phyloP scores from a whole-genome alignment of 2,797 vertebrate genomes.

The Denticeps clupeoides region DNA sequence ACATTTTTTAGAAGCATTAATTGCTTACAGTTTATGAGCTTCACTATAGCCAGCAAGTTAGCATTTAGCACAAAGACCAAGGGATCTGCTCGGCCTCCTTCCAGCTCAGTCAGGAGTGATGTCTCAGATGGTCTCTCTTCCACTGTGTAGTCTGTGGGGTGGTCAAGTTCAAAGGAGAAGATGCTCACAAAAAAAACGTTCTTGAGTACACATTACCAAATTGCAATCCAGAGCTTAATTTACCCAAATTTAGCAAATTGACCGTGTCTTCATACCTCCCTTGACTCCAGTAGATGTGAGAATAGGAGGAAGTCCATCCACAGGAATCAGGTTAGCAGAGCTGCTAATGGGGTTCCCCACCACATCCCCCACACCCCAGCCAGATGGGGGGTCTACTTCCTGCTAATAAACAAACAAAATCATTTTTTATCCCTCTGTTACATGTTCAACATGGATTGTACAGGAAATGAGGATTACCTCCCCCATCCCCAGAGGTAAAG shows the following conservation, averaged over 20 bases:
- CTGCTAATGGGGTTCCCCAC: constrained; percentile 79
- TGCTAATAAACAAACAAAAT: constrained; percentile 9
- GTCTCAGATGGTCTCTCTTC: constrained; percentile 92
- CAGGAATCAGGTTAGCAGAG: constrained; percentile 86
- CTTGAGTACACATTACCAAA: background rate
- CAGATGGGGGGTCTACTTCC: constrained; percentile 60
- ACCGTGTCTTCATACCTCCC: constrained; percentile 71
- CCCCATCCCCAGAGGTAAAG: background rate
- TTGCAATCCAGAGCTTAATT: too few relatives aligned
- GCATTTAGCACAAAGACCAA: constrained; percentile 97
- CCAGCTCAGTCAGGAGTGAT: constrained; percentile 86
- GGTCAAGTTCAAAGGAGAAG: background rate
- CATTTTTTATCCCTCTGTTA: too few relatives aligned
- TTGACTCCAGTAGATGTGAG: constrained; percentile 98
- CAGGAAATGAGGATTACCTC: too few relatives aligned
- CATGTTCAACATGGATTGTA: too few relatives aligned
- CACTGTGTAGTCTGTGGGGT: constrained; percentile 80
- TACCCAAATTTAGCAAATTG: too few relatives aligned
- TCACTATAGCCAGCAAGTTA: constrained; percentile 95
- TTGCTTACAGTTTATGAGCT: constrained; percentile 98
- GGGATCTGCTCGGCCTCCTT: constrained; percentile 82
- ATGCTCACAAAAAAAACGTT: background rate
- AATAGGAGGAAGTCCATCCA: constrained; percentile 92
- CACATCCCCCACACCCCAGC: constrained; percentile 62
- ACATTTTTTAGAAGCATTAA: too few relatives aligned